Evolutionary conservation across 2,113 vertebrate species (phyloP).

Genomic region (Hepsetus odoe): DNA sequence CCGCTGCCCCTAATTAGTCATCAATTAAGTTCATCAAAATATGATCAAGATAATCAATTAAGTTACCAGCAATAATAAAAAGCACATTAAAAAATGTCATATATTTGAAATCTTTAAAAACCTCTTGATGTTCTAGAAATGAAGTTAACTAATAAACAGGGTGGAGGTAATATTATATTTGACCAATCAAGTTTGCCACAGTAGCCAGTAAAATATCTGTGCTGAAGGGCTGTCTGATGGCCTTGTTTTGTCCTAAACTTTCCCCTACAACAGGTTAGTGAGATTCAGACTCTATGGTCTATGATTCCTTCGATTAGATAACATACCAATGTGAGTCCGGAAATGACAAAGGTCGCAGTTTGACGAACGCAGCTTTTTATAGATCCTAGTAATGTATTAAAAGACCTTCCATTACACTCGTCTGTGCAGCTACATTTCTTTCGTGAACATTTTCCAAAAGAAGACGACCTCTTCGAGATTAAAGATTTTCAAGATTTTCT

Average conservation of each 20-base stretch:
- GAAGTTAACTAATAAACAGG: neutral
- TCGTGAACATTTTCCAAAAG: neutral
- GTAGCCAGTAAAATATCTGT: neutral
- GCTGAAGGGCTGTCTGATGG: neutral
- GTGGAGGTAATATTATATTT: neutral
- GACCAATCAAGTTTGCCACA: neutral
- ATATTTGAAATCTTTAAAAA: neutral
- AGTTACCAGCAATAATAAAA: neutral
- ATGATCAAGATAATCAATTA: too few species aligned
- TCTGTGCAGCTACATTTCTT: neutral
- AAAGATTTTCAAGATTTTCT: too few species aligned
- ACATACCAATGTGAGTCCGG: constrained; percentile 61
- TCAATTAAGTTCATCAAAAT: too few species aligned
- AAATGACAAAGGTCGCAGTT: constrained; percentile 75
- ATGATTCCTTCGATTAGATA: constrained; percentile 70
- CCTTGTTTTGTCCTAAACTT: constrained; percentile 2
- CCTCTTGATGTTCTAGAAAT: neutral
- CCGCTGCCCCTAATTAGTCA: too few species aligned
- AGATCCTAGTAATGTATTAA: constrained; percentile 73
- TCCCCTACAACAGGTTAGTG: constrained; percentile 31
- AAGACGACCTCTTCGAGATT: neutral
- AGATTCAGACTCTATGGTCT: constrained; percentile 48
- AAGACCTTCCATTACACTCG: constrained; percentile 25
- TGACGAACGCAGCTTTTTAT: constrained; percentile 67
- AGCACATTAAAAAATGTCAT: neutral